These are phyloP conservation scores for Hypomecis atomaria DNA, from an alignment of 2,888 invertebrate genomes.

Conservation along the genomic window DNA sequence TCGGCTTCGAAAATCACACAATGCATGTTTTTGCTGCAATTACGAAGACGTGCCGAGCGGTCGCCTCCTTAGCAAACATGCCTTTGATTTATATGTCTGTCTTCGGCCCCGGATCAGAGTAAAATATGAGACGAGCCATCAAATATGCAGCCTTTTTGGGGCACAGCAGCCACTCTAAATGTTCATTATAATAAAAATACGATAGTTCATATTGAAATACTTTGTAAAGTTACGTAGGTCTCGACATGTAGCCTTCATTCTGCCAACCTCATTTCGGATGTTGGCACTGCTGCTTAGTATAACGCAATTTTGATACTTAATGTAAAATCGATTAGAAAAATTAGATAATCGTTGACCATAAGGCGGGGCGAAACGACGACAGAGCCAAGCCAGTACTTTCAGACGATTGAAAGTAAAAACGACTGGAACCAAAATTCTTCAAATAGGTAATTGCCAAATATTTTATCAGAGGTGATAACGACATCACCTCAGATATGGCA, in stretches of 20 bases:
- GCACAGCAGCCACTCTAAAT: slow-evolving; percentile 68
- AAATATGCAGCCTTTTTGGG: slow-evolving; percentile 80
- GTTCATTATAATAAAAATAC: slow-evolving; percentile 82
- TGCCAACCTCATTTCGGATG: slow-evolving; percentile 62
- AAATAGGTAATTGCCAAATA: too few relatives aligned
- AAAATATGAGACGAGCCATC: slow-evolving; percentile 80
- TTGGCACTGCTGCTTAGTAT: slow-evolving; percentile 47
- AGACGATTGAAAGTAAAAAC: too few relatives aligned
- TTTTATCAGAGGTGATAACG: too few relatives aligned
- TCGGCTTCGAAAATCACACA: slow-evolving; percentile 77
- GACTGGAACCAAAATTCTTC: too few relatives aligned
- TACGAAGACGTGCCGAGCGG: slow-evolving; percentile 76
- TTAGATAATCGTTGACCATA: too few relatives aligned
- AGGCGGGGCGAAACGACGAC: too few relatives aligned
- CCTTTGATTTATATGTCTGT: slow-evolving; percentile 81
- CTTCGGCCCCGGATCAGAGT: slow-evolving; percentile 68
- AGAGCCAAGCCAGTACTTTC: too few relatives aligned
- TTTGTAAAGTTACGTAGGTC: slow-evolving; percentile 49
- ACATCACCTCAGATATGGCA: too few relatives aligned
- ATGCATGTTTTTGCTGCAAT: slow-evolving; percentile 81
- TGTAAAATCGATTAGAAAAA: not conserved
- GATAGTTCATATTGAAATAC: slow-evolving; percentile 75
- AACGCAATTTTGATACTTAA: slow-evolving; percentile 19
- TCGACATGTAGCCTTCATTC: slow-evolving; percentile 52
- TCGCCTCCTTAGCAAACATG: slow-evolving; percentile 73